Conservation (phyloP, 2,797 vertebrate genomes). For the Syncerus caffer region DNA sequence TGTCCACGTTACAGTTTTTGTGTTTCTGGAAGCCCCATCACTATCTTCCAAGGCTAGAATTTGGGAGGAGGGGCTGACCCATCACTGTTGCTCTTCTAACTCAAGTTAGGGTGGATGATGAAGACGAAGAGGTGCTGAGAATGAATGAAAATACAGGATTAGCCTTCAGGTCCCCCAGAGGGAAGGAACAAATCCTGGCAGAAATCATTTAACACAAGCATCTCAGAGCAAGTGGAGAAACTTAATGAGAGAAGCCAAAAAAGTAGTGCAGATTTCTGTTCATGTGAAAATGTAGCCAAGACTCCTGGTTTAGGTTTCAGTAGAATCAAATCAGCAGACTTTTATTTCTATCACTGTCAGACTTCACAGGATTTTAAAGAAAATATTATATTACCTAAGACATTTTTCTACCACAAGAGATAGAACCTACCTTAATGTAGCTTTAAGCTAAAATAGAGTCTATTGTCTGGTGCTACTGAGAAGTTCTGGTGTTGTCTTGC, state of each 20-base stretch:
- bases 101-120: neutral
- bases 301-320: neutral
- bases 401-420: neutral
- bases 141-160: neutral
- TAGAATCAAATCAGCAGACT: neutral
- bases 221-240: neutral
- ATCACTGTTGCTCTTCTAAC: neutral
- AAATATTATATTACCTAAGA: neutral
- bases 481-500: neutral
- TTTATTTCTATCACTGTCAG: neutral
- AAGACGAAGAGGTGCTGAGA: neutral
- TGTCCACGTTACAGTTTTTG: neutral
- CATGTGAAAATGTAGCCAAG: neutral
- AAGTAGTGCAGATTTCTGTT: neutral
- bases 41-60: neutral
- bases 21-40: neutral
- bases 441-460: neutral
- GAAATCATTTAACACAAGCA: neutral
- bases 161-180: neutral
- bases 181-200: neutral
- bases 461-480: neutral
- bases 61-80: neutral
- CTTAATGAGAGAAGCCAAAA: neutral
- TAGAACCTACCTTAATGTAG: neutral
- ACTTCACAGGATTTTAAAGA: constrained; percentile 10